These are phyloP conservation scores for Onthophagus taurus DNA, from an alignment of 1,140 invertebrate species.

Conservation along the genomic window DNA sequence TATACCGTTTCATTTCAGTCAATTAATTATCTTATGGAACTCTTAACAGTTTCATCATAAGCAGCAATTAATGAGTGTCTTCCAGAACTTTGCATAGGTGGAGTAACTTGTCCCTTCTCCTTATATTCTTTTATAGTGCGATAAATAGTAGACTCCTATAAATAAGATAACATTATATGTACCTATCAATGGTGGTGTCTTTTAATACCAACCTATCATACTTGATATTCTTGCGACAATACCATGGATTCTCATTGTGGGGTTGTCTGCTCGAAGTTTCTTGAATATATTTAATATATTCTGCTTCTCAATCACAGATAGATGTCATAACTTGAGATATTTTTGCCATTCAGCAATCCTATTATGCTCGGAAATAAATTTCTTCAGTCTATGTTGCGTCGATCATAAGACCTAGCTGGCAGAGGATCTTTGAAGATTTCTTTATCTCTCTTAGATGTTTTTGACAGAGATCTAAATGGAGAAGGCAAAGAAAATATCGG, in stretches of 20 bases:
- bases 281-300: background rate
- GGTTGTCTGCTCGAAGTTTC: background rate
- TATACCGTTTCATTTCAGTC: too few relatives aligned
- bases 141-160: slow-evolving; percentile 7
- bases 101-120: background rate
- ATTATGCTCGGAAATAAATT: too few relatives aligned
- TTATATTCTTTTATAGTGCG: slow-evolving; percentile 3
- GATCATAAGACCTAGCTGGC: too few relatives aligned
- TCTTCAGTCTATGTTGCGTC: too few relatives aligned
- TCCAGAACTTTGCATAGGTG: background rate
- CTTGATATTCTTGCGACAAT: slow-evolving; percentile 4
- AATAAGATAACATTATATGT: slow-evolving; percentile 1
- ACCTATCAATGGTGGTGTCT: too few relatives aligned
- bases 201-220: background rate
- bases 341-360: too few relatives aligned
- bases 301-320: background rate
- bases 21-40: slow-evolving; percentile 4
- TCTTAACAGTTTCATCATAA: slow-evolving; percentile 4
- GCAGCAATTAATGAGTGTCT: slow-evolving; percentile 1
- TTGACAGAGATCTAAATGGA: too few relatives aligned
- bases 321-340: background rate
- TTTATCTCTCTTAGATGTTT: too few relatives aligned
- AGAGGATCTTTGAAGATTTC: too few relatives aligned
- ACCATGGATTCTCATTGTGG: background rate
- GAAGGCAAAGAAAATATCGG: too few relatives aligned